Evolutionary conservation across 2,113 vertebrate genomes (phyloP).

Genomic region (Callospermophilus lateralis): DNA sequence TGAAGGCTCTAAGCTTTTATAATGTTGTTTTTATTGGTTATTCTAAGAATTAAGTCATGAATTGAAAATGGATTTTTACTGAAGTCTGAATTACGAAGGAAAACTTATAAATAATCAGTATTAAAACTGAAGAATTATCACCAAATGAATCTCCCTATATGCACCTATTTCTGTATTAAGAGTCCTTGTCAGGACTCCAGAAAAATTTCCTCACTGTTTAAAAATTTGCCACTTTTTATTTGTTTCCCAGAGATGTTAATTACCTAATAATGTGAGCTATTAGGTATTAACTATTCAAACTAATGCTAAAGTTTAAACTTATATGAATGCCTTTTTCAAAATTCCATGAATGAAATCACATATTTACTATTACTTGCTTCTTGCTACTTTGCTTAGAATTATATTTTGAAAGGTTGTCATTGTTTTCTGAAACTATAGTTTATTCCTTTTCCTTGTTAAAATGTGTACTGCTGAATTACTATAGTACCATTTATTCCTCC

Average conservation of each 20-base stretch:
- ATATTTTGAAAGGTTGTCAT: neutral
- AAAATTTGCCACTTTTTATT: neutral
- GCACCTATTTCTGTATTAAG: rapidly evolving
- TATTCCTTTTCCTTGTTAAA: neutral
- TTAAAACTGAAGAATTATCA: neutral
- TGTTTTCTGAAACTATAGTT: neutral
- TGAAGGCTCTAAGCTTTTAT: neutral
- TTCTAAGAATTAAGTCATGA: neutral
- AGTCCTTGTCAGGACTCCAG: neutral
- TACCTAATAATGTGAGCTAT: neutral
- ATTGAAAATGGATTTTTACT: neutral
- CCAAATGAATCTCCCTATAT: neutral
- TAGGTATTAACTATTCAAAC: neutral
- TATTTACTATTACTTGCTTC: neutral
- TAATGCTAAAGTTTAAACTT: neutral
- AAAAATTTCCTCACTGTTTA: neutral
- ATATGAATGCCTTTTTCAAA: neutral
- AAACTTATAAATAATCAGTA: neutral
- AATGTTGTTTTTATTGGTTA: neutral
- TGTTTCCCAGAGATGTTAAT: neutral
- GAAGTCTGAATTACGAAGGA: neutral
- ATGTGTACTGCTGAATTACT: neutral
- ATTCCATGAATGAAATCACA: neutral
- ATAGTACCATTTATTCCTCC: neutral
- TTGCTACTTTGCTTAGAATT: neutral